Percentiles rank a stretch among this genome's conserved stretches.
phyloP scores from a whole-genome alignment of 1,140 invertebrate genomes.

The Diplogasteroides magnus region DNA sequence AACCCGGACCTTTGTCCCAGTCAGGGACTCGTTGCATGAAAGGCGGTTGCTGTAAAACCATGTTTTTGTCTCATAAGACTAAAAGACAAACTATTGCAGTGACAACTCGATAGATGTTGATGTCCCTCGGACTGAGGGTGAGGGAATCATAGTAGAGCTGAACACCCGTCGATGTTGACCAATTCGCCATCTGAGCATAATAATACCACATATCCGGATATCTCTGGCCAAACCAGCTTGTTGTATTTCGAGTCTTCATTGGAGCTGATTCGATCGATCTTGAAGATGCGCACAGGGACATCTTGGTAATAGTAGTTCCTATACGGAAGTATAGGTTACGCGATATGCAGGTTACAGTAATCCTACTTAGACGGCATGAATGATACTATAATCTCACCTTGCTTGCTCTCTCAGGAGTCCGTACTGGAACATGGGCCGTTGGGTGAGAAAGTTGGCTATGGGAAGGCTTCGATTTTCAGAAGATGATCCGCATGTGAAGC shows the following conservation, averaged over 20 bases:
- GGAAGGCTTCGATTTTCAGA: too few relatives aligned
- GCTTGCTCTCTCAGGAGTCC: background rate
- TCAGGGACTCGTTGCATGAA: constrained; percentile 40
- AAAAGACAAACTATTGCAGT: constrained; percentile 42
- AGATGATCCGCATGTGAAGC: too few relatives aligned
- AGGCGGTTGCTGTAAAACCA: constrained; percentile 46
- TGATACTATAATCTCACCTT: too few relatives aligned
- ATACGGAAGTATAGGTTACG: too few relatives aligned
- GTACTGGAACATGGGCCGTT: background rate
- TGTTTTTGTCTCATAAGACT: too few relatives aligned
- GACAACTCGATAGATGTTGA: constrained; percentile 46
- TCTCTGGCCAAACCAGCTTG: constrained; percentile 36
- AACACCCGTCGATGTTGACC: constrained; percentile 39
- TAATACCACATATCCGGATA: background rate
- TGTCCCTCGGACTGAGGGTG: constrained; percentile 37
- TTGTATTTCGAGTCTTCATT: constrained; percentile 40
- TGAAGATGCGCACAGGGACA: constrained; percentile 34
- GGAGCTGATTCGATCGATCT: constrained; percentile 36
- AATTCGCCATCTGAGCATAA: constrained; percentile 44
- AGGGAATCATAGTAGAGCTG: constrained; percentile 39
- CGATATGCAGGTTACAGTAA: too few relatives aligned
- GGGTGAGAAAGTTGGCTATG: too few relatives aligned
- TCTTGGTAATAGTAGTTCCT: constrained; percentile 25
- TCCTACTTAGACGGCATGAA: too few relatives aligned
- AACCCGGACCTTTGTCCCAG: constrained; percentile 17